Conservation (phyloP, 2,113 vertebrate species). For the Chiloscyllium plagiosum region DNA sequence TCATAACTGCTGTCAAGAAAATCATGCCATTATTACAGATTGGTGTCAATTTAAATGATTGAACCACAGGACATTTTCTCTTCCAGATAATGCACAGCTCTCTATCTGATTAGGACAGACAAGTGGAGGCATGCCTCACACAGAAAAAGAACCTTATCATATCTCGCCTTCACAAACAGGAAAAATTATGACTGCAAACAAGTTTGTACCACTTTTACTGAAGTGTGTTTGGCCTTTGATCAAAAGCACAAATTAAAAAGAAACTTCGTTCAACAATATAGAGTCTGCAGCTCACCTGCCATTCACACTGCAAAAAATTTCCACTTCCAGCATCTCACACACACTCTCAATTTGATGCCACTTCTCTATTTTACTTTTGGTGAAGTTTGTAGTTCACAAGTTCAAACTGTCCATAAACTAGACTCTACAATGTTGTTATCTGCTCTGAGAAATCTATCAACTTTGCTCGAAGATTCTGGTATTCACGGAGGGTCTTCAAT, state of each 20-base stretch:
- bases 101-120: neutral
- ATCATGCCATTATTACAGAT: neutral
- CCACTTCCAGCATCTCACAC: neutral
- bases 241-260: neutral
- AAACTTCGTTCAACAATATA: neutral
- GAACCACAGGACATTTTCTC: neutral
- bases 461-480: too few relatives aligned
- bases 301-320: too few relatives aligned
- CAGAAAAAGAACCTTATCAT: neutral
- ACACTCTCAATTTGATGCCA: neutral
- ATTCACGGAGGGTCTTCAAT: too few relatives aligned
- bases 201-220: constrained; percentile 1
- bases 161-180: neutral
- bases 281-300: neutral
- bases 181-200: constrained; percentile 9
- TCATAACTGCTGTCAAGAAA: neutral
- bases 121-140: neutral
- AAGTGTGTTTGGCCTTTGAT: neutral
- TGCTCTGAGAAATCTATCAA: too few relatives aligned
- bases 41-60: neutral
- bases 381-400: too few relatives aligned
- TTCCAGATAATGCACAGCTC: neutral
- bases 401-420: neutral
- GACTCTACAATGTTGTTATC: neutral
- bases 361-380: too few relatives aligned